Evolutionary conservation across 2,797 vertebrate genomes (phyloP).

Genomic region (Arremon aurantiirostris): DNA sequence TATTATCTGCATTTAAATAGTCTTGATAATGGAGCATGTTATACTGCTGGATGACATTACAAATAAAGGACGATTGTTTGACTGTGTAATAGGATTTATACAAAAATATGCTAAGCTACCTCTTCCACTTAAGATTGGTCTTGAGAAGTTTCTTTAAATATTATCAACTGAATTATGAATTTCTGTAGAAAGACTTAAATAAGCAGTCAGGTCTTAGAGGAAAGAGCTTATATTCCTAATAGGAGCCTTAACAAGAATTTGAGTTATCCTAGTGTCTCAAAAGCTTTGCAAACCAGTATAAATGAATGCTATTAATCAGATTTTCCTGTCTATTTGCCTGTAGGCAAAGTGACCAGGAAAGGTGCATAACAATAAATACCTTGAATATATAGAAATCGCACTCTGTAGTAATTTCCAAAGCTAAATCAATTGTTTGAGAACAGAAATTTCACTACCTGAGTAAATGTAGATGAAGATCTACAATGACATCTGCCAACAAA

Average conservation of each 20-base stretch:
- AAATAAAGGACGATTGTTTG: not conserved
- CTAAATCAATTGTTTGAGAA: not conserved
- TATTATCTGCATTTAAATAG: not conserved
- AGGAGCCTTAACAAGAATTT: not conserved
- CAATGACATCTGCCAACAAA: not conserved
- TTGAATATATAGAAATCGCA: not conserved
- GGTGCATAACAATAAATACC: not conserved
- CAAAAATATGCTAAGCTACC: not conserved
- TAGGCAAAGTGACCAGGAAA: not conserved
- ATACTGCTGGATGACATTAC: not conserved
- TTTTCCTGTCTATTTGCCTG: not conserved
- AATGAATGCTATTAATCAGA: not conserved
- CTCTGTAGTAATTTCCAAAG: not conserved
- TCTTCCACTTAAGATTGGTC: not conserved
- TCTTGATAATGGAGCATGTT: not conserved
- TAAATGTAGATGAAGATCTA: not conserved
- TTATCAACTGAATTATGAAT: not conserved
- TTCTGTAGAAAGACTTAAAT: not conserved
- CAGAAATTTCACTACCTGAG: not conserved
- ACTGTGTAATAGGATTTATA: not conserved
- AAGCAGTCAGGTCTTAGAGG: not conserved
- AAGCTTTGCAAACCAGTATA: not conserved
- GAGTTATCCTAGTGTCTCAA: not conserved
- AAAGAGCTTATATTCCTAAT: not conserved
- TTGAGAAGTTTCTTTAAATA: not conserved